Conservation (phyloP, 2,113 vertebrate species). For the Gallinago jamesoni region DNA sequence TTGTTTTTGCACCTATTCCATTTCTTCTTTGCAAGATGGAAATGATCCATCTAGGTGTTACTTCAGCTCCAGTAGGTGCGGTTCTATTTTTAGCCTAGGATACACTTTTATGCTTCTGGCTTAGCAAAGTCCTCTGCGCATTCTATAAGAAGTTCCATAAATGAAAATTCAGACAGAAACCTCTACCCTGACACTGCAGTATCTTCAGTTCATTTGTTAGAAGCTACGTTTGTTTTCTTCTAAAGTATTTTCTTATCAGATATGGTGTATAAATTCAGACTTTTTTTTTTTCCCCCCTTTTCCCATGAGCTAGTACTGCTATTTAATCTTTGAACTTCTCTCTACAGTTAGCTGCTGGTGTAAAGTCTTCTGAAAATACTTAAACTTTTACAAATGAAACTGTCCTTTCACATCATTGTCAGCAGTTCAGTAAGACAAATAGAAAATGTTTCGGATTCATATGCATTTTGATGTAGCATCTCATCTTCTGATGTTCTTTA, state of each 20-base stretch:
- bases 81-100: neutral
- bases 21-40: slow-evolving; percentile 4
- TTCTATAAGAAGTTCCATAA: neutral
- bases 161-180: neutral
- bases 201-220: neutral
- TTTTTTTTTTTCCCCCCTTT: neutral
- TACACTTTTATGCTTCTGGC: neutral
- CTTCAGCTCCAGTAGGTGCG: neutral
- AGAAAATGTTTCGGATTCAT: neutral
- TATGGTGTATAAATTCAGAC: neutral
- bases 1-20: neutral
- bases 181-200: neutral
- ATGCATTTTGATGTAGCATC: neutral
- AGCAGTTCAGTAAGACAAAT: neutral
- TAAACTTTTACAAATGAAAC: neutral
- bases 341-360: neutral
- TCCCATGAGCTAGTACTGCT: neutral
- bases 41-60: neutral
- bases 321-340: neutral
- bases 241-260: neutral
- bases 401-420: neutral
- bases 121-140: neutral
- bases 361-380: neutral
- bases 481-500: neutral
- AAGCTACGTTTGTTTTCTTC: neutral